Evolutionary conservation across 1,140 invertebrate species (phyloP), one percentile per base, ranked within the genome.

Genomic region (Thaumetopoea pityocampa): DNA sequence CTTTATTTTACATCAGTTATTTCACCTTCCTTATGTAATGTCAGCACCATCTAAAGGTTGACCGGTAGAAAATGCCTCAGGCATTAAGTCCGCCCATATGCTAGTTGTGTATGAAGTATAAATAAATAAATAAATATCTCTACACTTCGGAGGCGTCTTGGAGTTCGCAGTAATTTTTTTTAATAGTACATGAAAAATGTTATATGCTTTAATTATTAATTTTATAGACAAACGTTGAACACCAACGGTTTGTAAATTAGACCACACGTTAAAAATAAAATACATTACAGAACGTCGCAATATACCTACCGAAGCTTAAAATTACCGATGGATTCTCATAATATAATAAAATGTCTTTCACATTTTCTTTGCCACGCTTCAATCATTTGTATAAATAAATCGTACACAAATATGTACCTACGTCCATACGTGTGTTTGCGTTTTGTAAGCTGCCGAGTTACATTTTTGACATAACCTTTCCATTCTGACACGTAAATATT

Each of bases 381-480:
- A 24, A 24, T n/a, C 6, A 9, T 24, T 1, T 24, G 8, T 8
- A 24, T 24, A 24, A 24, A n/a, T n/a, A n/a, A n/a, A n/a, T n/a
- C 4, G 7, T 24, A 24, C 5, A 24, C 7, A 5, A 3, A 15
- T 16, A n/a, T 16, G 8, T 16, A 24, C 6, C n/a, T 16, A 11
- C 15, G 15, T 36, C 3, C 11, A 32, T 3, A 17, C 18, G 23
- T 20, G 18, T 46, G 41, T 32, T 45, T 51, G 45, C 6, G 33
- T 19, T 14, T 38, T 33, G 10, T 27, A 40, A 20, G 46, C 55
- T 67, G 51, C 63, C 45, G 46, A 28, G 42, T 52, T 53, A 64
- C 37, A 45, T 48, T 53, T 63, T 61, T 63, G 56, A 68, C 59
- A 46, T 67, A 71, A 66, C 59, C 64, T 61, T 61, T 53, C 51